Evolutionary conservation across 2,113 vertebrate species (phyloP).

Genomic region (Oenanthe melanoleuca): DNA sequence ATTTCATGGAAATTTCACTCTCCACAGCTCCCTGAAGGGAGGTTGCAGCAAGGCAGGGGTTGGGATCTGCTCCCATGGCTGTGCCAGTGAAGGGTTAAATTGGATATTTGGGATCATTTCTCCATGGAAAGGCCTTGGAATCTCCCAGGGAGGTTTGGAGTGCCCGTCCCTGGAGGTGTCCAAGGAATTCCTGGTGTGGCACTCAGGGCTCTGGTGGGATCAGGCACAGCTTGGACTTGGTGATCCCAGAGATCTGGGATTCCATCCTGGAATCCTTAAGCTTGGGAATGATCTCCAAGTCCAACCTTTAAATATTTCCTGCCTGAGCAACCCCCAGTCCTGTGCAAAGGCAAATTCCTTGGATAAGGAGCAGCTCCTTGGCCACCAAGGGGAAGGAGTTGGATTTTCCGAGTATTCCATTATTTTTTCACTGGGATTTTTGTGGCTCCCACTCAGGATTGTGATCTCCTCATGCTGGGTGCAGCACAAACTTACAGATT

Average conservation of each 20-base stretch:
- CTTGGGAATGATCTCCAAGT: neutral
- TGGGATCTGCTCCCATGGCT: rapidly evolving
- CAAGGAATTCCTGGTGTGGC: neutral
- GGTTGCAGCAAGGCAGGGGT: neutral
- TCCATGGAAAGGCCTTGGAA: neutral
- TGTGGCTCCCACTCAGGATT: neutral
- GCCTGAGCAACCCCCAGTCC: neutral
- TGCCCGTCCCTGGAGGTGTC: neutral
- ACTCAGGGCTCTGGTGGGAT: rapidly evolving
- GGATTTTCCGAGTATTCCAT: neutral
- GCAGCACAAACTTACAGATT: too few species aligned
- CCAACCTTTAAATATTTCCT: neutral
- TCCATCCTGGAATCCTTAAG: neutral
- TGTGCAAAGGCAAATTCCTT: neutral
- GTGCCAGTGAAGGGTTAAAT: neutral
- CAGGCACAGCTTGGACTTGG: rapidly evolving
- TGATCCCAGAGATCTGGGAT: neutral
- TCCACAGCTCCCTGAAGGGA: neutral
- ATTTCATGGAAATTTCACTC: neutral
- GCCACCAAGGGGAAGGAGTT: neutral
- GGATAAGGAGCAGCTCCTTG: neutral
- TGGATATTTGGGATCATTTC: neutral
- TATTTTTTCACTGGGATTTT: neutral
- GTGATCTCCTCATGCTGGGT: neutral
- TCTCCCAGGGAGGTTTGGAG: neutral